Conservation (phyloP, 1,140 invertebrate genomes). For the Helicoverpa zea region DNA sequence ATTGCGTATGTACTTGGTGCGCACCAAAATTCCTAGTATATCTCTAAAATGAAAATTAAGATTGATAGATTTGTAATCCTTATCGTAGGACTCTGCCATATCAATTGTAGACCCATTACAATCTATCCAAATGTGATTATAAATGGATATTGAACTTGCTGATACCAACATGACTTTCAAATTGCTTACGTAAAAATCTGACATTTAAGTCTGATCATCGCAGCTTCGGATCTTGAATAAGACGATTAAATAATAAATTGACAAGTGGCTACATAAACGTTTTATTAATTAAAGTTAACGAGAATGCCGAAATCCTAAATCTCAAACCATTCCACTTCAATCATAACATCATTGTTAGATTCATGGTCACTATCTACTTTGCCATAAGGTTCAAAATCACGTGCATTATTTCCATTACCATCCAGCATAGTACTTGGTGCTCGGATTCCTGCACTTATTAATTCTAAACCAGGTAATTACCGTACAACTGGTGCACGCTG, state of each 20-base stretch:
- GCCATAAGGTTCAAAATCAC: background rate
- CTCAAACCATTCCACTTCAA: background rate
- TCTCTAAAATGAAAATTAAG: background rate
- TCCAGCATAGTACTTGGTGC: background rate
- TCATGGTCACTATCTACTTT: background rate
- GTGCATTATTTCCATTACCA: background rate
- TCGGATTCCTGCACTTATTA: constrained; percentile 14
- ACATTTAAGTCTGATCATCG: constrained; percentile 63
- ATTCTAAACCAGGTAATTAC: background rate
- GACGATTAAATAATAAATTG: background rate
- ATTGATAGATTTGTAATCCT: background rate
- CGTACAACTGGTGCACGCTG: constrained; percentile 11
- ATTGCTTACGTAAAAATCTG: background rate
- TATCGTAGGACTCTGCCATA: background rate
- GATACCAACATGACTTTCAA: background rate
- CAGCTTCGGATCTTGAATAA: constrained; percentile 75
- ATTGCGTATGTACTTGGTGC: background rate
- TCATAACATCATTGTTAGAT: background rate
- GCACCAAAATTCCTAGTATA: too few species aligned
- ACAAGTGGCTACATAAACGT: background rate
- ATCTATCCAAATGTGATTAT: background rate
- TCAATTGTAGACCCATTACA: background rate
- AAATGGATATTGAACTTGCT: background rate
- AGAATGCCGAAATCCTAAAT: background rate
- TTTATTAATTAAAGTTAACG: background rate